phyloP scores from a whole-genome alignment of 2,113 vertebrate species.

The Corythaixoides concolor region DNA sequence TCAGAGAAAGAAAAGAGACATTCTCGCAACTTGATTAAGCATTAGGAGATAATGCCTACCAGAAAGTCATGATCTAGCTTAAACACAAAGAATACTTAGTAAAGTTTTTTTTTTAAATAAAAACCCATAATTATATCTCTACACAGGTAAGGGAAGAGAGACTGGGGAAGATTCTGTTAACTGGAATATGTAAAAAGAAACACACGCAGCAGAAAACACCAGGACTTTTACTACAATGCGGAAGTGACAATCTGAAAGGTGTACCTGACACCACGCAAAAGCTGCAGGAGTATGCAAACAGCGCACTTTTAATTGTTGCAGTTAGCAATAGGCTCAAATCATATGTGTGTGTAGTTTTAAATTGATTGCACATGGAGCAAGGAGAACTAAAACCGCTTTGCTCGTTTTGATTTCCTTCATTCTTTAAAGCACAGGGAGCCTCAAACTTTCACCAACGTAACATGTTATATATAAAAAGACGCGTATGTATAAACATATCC shows the following conservation, averaged over 20 bases:
- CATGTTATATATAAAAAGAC: not conserved
- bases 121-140: not conserved
- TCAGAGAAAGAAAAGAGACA: constrained; percentile 3
- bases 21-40: constrained; percentile 8
- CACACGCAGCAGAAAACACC: not conserved
- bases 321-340: not conserved
- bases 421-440: not conserved
- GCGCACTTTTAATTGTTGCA: constrained; percentile 11
- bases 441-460: not conserved
- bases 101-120: not conserved
- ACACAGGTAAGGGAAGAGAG: not conserved
- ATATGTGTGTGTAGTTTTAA: not conserved
- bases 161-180: not conserved
- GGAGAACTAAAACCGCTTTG: not conserved
- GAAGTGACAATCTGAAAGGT: not conserved
- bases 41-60: not conserved
- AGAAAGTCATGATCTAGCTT: not conserved
- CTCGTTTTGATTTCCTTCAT: not conserved
- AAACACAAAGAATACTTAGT: not conserved
- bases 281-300: not conserved
- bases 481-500: not conserved
- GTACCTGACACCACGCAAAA: not conserved
- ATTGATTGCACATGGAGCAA: not conserved
- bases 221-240: not conserved
- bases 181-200: not conserved